Evolutionary conservation across 2,888 invertebrate genomes (phyloP).

Genomic region (Acanthosepion esculentum): DNA sequence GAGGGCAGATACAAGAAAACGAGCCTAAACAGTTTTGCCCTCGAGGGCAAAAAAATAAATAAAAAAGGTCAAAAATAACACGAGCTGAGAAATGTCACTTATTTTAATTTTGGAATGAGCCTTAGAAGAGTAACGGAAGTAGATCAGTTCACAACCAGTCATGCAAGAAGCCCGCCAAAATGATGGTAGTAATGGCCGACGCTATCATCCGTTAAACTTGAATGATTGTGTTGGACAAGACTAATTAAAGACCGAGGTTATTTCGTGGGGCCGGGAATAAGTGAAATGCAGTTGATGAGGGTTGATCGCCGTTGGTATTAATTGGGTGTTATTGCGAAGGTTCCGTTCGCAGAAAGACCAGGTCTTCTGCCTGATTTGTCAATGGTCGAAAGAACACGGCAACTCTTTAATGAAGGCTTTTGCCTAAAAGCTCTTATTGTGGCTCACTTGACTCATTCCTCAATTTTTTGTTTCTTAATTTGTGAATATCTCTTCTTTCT

Average conservation of each 20-base stretch:
- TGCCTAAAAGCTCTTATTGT: slow-evolving; percentile 8
- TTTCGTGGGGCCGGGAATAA: background rate
- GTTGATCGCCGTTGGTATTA: slow-evolving; percentile 17
- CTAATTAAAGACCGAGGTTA: slow-evolving; percentile 12
- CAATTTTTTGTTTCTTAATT: background rate
- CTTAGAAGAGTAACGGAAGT: background rate
- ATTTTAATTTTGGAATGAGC: background rate
- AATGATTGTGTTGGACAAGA: slow-evolving; percentile 33
- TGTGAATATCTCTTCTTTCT: background rate
- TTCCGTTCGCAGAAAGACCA: background rate
- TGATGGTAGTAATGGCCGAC: background rate
- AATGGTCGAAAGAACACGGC: background rate
- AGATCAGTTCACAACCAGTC: background rate
- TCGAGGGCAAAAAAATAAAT: background rate
- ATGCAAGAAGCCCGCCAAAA: background rate
- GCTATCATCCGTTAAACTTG: slow-evolving; percentile 8
- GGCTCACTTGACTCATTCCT: background rate
- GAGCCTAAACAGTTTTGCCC: background rate
- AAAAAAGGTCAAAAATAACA: background rate
- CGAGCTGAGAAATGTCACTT: background rate
- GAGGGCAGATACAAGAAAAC: background rate
- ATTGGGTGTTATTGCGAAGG: background rate
- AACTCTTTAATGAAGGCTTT: slow-evolving; percentile 23
- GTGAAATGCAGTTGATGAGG: background rate
- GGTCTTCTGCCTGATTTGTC: background rate